Base-by-base conservation (phyloP, 2,113 vertebrate genomes). In the Cololabis saira region DNA sequence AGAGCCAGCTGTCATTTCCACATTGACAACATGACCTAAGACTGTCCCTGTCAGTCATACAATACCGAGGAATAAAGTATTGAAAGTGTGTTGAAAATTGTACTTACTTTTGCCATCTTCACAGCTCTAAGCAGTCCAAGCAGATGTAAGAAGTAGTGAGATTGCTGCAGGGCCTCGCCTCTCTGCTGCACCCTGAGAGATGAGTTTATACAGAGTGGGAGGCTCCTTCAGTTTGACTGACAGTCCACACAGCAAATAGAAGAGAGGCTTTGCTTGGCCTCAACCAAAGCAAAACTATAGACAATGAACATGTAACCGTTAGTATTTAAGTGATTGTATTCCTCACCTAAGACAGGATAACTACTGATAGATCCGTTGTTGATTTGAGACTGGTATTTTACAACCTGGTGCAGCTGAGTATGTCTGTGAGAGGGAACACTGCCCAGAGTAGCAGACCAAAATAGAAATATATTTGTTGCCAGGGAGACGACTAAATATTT, bases 401-500 rank as follows among this genome's bases (percentile, higher is more conserved):
- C 62, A 59, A 44, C 33, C 61, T 22, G 24, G 15, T 64, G 50
- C 54, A 57, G 63, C 56, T 47, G n/a, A 78, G 67, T 41, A 49
- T 68, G 71, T 19, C 58, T 67, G 74, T 1, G 15, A 67, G 73
- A 47, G 16, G 37, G 19, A 61, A 37, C 27, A 15, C 33, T 6
- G 12, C 50, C 41, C 41, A 62, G 61, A 70, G 68, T 11, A 21
- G 5, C 9, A 4, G 68, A 64, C 61, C 17, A 37, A 80, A 81
- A 89, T 83, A 88, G 85, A 81, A 82, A 70, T 66, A 53, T 22
- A 71, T 78, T 74, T 77, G 90, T 87, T 83, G 50, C 79, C 79
- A 67, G 17, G 82, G 87, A 78, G 85, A 87, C 73, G 14, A 2
- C 67, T 54, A 87, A 89, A 90, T 90, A 89, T 88, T 89, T 90